A percentile compares a stretch with the other conserved stretches of the same genome.
phyloP scores from a whole-genome alignment of 2,113 vertebrate genomes.

The Alaudala cheleensis region DNA sequence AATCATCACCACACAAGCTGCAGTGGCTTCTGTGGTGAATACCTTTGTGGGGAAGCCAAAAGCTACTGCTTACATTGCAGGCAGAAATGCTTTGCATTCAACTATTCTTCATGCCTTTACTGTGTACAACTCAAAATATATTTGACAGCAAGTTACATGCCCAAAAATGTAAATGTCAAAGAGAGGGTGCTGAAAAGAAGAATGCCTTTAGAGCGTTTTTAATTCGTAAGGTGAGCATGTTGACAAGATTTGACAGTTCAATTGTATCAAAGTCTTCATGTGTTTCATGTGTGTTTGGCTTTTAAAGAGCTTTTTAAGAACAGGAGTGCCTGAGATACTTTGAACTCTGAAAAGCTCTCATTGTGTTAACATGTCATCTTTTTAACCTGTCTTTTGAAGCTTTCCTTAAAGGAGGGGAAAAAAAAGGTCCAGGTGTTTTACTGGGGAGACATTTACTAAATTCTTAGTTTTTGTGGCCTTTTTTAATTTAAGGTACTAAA shows the following conservation, averaged over 20 bases:
- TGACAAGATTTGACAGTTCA: constrained; percentile 19
- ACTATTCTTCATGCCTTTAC: background rate
- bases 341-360: background rate
- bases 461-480: background rate
- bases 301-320: constrained; percentile 20
- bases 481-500: background rate
- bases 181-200: background rate
- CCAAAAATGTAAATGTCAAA: background rate
- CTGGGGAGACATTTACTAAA: background rate
- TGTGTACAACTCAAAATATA: background rate
- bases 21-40: background rate
- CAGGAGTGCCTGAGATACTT: background rate
- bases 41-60: background rate
- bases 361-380: background rate
- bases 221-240: background rate
- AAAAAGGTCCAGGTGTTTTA: background rate
- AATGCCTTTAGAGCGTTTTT: background rate
- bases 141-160: background rate
- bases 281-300: constrained; percentile 6
- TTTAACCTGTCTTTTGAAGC: background rate
- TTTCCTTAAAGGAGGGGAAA: background rate
- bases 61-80: background rate
- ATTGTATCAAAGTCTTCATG: constrained; percentile 3
- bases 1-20: background rate
- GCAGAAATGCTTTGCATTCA: background rate